phyloP scores from a whole-genome alignment of 2,888 invertebrate species.

The Tineola bisselliella region DNA sequence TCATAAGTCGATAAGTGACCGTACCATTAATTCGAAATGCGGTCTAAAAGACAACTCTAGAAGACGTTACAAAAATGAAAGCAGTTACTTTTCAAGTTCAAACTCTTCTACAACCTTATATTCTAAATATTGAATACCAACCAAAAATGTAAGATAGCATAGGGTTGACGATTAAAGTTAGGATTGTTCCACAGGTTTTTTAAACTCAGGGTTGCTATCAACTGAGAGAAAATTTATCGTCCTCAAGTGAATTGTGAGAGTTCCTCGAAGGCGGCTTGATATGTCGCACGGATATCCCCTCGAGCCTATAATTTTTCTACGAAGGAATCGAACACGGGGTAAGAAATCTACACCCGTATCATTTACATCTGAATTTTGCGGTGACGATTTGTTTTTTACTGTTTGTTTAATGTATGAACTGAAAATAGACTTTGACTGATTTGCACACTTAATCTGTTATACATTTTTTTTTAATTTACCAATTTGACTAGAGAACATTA shows the following conservation, averaged over 20 bases:
- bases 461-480: no score
- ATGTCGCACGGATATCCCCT: conserved; percentile 48
- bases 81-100: no score
- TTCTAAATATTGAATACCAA: no score
- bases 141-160: not conserved
- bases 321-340: conserved; percentile 5
- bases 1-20: no score
- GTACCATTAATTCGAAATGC: no score
- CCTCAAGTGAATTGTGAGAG: conserved; percentile 38
- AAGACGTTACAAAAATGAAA: no score
- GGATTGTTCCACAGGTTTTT: not conserved
- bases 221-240: conserved; percentile 33
- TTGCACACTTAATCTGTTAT: no score
- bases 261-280: conserved; percentile 42
- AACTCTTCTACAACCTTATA: no score
- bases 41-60: no score
- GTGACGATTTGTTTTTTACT: not conserved
- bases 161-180: not conserved
- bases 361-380: not conserved
- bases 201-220: not conserved
- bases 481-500: no score
- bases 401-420: no score
- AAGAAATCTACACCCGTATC: not conserved
- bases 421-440: no score
- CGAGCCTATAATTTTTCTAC: conserved; percentile 42